phyloP scores from a whole-genome alignment of 1,140 invertebrate genomes.

The Rhopalosiphum padi region DNA sequence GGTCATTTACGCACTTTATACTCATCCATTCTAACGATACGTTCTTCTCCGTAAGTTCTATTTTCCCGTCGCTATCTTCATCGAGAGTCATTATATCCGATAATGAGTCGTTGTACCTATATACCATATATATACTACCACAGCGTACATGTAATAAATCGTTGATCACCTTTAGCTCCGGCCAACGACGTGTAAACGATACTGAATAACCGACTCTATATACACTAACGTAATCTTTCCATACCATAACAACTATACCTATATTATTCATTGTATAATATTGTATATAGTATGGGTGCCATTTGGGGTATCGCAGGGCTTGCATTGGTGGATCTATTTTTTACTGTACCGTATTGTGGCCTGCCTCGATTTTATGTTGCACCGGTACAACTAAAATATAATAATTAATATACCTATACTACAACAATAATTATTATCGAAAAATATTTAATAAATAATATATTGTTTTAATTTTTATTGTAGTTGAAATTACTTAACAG shows the following conservation, averaged over 20 bases:
- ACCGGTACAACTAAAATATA: too few species aligned
- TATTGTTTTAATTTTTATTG: too few species aligned
- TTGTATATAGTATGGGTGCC: too few species aligned
- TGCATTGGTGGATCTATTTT: too few species aligned
- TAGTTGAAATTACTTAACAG: too few species aligned
- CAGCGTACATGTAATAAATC: neutral
- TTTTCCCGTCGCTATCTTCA: neutral
- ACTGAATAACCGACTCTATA: neutral
- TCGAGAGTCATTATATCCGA: neutral
- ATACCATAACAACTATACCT: neutral
- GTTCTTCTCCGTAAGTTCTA: neutral
- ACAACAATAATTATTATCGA: too few species aligned
- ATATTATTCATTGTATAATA: neutral
- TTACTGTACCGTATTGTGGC: too few species aligned
- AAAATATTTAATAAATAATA: too few species aligned
- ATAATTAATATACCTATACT: too few species aligned
- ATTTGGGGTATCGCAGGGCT: too few species aligned
- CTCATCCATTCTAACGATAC: neutral
- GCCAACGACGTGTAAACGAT: neutral
- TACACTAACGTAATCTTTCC: neutral
- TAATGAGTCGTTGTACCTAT: neutral
- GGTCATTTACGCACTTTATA: slow-evolving; percentile 2
- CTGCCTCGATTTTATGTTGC: too few species aligned
- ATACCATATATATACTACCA: neutral
- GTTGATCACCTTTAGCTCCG: neutral